A percentile compares a stretch with the other conserved stretches of the same genome.
Conservation (phyloP, 2,797 vertebrate genomes). For the Zenarchopterus dispar region DNA sequence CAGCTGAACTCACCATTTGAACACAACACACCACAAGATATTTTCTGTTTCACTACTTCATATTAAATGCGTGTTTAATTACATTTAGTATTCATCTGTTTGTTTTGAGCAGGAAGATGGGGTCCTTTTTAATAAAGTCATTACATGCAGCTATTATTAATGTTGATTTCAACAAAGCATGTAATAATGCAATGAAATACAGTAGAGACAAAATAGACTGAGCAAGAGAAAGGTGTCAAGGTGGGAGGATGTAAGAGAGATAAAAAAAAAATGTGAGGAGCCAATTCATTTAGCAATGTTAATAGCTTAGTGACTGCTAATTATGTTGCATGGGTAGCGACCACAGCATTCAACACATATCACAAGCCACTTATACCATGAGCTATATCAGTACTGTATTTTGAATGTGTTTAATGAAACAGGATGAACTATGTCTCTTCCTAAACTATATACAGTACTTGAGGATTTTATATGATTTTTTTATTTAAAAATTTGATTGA, state of each 20-base stretch:
- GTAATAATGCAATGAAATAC: slow-evolving; percentile 20
- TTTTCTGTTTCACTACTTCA: slow-evolving; percentile 34
- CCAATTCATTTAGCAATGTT: slow-evolving; percentile 64
- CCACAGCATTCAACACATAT: neutral
- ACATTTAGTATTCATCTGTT: slow-evolving; percentile 42
- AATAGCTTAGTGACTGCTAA: slow-evolving; percentile 67
- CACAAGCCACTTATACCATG: neutral
- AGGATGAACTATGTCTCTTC: neutral
- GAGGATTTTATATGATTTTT: slow-evolving; percentile 1
- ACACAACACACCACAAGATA: slow-evolving; percentile 24
- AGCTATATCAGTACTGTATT: slow-evolving; percentile 1
- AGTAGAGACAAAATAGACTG: slow-evolving; percentile 21
- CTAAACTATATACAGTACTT: slow-evolving; percentile 3
- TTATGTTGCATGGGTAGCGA: slow-evolving; percentile 13
- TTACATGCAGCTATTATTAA: slow-evolving; percentile 44
- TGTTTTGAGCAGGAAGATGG: slow-evolving; percentile 27
- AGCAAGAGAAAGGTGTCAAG: slow-evolving; percentile 43
- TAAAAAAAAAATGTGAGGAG: slow-evolving; percentile 46
- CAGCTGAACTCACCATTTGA: slow-evolving; percentile 34
- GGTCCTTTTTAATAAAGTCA: slow-evolving; percentile 61
- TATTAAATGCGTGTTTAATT: slow-evolving; percentile 27
- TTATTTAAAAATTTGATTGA: neutral
- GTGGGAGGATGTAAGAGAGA: slow-evolving; percentile 28
- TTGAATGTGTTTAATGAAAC: neutral
- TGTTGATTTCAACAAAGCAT: slow-evolving; percentile 54